phyloP scores from a whole-genome alignment of 2,888 invertebrate genomes.

The Eumacrocentrus americanus region DNA sequence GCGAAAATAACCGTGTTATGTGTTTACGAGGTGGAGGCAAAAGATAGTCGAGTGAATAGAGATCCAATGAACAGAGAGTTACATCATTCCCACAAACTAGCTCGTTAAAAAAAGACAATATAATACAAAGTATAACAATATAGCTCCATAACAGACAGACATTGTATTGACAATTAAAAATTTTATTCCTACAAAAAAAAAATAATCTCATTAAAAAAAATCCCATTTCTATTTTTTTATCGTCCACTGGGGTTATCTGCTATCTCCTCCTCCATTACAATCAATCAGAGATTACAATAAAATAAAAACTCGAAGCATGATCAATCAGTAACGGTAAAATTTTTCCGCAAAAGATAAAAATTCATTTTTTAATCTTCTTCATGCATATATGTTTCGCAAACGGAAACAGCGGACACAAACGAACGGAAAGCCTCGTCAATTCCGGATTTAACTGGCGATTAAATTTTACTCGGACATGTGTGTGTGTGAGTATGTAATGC shows the following conservation, averaged over 20 bases:
- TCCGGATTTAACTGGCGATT: slow-evolving; percentile 25
- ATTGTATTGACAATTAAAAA: too few relatives aligned
- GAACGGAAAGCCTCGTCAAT: slow-evolving; percentile 19
- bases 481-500: too few relatives aligned
- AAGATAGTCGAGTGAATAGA: background rate
- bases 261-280: too few relatives aligned
- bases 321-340: background rate
- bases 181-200: too few relatives aligned
- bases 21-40: slow-evolving; percentile 11
- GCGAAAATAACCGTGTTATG: slow-evolving; percentile 21
- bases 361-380: slow-evolving; percentile 5
- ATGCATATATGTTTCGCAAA: background rate
- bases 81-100: slow-evolving; percentile 16
- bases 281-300: too few relatives aligned
- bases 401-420: slow-evolving; percentile 7
- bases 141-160: too few relatives aligned
- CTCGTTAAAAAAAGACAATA: slow-evolving; percentile 5
- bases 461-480: slow-evolving; percentile 23
- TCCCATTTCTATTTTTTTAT: too few relatives aligned
- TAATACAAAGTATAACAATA: too few relatives aligned
- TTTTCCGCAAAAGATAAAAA: background rate
- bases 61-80: slow-evolving; percentile 19
- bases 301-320: too few relatives aligned
- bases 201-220: too few relatives aligned
- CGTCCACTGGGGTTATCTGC: too few relatives aligned